Base-by-base conservation (phyloP, 2,113 vertebrate species). In the Pionites leucogaster region DNA sequence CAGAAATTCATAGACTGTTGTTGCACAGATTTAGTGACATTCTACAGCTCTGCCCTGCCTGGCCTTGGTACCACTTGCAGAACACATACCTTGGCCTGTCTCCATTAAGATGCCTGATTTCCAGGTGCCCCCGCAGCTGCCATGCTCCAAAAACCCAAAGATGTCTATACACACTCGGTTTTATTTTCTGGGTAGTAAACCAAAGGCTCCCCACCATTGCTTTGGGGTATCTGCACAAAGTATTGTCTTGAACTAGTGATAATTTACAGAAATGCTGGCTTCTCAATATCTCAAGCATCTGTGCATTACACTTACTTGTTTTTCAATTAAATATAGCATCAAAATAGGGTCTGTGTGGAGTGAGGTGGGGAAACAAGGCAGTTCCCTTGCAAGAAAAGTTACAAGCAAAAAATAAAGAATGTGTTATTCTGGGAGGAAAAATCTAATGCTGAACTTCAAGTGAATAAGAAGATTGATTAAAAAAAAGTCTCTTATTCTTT, bases 111-210 rank as follows among this genome's bases (percentile, higher is more conserved):
- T 59, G 9, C 8, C 13, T 1, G 0, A 19, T 76, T 59, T n/a
- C 50, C 10, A 22, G 15, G 17, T 41, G 28, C 4, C 1, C 2
- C 2, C 3, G 16, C 1, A 2, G 19, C 10, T 80, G 11, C 7
- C 42, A 6, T 37, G 13, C 22, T 64, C 25, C 22, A 18, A 28
- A 39, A 29, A 49, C 4, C 8, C 80, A 53, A 42, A 62, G 6
- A 18, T 31, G 9, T 77, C 33, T 33, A 8, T 65, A 17, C 3
- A 3, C 39, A 23, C 23, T 70, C 4, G 27, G 4, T 55, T 39
- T 65, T 7, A 22, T 29, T 82, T 64, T 50, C 16, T 42, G 75
- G 24, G 28, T 5, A 64, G 39, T 11, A 35, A 41, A 17, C 28
- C 13, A 6, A 33, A 23, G 19, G 31, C 8, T 90, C 31, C 71